phyloP scores from a whole-genome alignment of 2,113 vertebrate genomes.

The Sinocyclocheilus rhinocerous region DNA sequence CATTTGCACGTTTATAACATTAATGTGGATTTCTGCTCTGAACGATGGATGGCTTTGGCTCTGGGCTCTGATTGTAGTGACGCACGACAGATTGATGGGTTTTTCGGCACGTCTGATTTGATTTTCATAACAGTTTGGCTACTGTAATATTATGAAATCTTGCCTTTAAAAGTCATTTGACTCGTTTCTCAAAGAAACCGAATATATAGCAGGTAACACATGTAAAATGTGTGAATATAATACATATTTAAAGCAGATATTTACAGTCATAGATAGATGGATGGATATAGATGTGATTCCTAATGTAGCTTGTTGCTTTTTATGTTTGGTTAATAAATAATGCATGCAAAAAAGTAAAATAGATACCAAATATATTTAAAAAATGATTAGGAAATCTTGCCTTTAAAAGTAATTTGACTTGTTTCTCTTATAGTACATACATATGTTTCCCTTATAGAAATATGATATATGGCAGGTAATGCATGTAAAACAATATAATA shows the following conservation, averaged over 20 bases:
- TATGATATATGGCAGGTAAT: too few species aligned
- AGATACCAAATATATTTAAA: too few species aligned
- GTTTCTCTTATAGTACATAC: background rate
- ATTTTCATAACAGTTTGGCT: background rate
- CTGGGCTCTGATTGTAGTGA: background rate
- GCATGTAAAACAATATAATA: too few species aligned
- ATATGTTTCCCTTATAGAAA: too few species aligned
- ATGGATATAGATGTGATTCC: too few species aligned
- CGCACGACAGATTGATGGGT: background rate
- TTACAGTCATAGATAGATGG: too few species aligned
- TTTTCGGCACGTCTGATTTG: background rate
- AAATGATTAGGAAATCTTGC: too few species aligned
- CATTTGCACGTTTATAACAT: conserved; percentile 1
- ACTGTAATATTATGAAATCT: background rate
- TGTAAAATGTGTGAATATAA: background rate
- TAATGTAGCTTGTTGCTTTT: too few species aligned
- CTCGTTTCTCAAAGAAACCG: background rate
- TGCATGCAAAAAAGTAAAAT: too few species aligned
- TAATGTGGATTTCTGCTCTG: background rate
- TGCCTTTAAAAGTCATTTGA: background rate
- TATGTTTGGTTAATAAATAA: too few species aligned
- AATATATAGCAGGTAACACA: background rate
- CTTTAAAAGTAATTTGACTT: too few species aligned
- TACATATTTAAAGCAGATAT: background rate
- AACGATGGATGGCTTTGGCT: background rate